These are phyloP conservation scores for Mohoua ochrocephala DNA, from an alignment of 2,113 vertebrate genomes.

Conservation along the genomic window DNA sequence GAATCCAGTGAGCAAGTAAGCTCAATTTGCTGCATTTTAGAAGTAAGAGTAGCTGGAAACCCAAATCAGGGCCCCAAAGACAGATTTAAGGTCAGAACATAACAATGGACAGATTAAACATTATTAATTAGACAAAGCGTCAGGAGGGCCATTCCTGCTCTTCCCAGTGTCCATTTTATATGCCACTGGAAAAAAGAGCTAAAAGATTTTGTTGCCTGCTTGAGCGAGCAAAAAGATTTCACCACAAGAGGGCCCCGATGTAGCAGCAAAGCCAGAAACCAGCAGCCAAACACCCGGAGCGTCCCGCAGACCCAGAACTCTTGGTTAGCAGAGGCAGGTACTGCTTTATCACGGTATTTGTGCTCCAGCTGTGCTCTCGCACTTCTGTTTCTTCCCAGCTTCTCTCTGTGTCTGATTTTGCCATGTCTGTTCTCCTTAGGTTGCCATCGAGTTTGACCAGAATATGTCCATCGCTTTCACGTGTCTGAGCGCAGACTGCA, in stretches of 20 bases:
- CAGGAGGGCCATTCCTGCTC: neutral
- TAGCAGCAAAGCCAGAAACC: neutral
- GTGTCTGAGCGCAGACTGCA: slow-evolving; percentile 90
- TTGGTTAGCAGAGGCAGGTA: neutral
- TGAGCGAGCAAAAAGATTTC: neutral
- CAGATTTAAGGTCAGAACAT: neutral
- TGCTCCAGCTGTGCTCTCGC: neutral
- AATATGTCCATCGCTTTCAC: slow-evolving; percentile 88
- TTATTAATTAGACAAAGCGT: neutral
- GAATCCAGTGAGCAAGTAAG: neutral
- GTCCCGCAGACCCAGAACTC: neutral
- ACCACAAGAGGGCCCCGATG: slow-evolving; percentile 60
- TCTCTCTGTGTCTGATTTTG: neutral
- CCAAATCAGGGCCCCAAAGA: neutral
- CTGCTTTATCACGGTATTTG: neutral
- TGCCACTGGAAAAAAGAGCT: neutral
- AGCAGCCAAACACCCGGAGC: neutral
- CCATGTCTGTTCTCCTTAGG: slow-evolving; percentile 68
- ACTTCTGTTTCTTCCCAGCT: neutral
- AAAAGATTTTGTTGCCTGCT: neutral
- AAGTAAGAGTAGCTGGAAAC: neutral
- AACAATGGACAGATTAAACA: neutral
- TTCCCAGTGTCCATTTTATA: neutral
- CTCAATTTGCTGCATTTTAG: neutral
- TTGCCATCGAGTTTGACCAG: slow-evolving; percentile 94